Conservation (phyloP, 2,113 vertebrate species). For the Chamaetylas fuelleborni region DNA sequence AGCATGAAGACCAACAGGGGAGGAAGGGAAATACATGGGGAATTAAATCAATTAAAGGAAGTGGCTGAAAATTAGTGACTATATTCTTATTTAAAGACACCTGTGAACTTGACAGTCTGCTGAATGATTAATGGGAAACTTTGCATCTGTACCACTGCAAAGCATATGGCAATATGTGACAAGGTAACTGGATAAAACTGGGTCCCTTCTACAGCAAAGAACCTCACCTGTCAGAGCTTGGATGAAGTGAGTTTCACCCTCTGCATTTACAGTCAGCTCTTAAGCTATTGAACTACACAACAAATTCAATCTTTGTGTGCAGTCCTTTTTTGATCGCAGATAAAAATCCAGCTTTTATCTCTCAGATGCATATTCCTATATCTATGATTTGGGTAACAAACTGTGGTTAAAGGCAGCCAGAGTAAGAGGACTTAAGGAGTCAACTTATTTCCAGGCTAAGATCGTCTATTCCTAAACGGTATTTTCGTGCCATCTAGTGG, state of each 20-base stretch:
- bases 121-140: background rate
- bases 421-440: background rate
- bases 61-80: background rate
- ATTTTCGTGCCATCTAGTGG: constrained; percentile 65
- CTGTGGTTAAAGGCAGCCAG: background rate
- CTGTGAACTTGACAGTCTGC: background rate
- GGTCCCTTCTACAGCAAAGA: background rate
- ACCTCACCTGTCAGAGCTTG: background rate
- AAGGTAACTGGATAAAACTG: background rate
- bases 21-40: background rate
- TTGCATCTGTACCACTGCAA: background rate
- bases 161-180: background rate
- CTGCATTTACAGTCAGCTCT: background rate
- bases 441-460: accelerated
- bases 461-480: background rate
- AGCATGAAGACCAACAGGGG: background rate
- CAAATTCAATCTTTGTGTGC: background rate
- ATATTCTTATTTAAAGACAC: background rate
- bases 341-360: background rate
- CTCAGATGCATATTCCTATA: background rate
- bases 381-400: background rate
- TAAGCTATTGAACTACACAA: background rate
- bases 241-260: background rate
- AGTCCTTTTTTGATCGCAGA: background rate
- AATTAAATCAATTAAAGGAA: background rate